phyloP scores from a whole-genome alignment of 2,888 invertebrate genomes.

The Zhuqinia jingwanae region DNA sequence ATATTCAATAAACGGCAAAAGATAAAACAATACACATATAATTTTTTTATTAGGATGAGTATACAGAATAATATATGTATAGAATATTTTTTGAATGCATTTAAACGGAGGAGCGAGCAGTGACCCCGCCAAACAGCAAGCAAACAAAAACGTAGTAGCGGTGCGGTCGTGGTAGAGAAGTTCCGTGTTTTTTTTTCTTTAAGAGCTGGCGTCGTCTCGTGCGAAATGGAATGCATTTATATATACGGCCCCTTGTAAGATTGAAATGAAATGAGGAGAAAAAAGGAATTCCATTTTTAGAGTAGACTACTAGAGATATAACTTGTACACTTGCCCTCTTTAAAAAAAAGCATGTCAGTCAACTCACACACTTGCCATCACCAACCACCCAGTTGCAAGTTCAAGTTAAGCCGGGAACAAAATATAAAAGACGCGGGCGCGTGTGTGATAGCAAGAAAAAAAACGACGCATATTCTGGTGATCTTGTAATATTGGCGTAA shows the following conservation, averaged over 20 bases:
- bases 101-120: not conserved
- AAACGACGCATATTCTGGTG: too few species aligned
- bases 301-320: not conserved
- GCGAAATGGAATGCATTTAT: not conserved
- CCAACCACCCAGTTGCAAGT: too few species aligned
- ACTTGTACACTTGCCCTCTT: not conserved
- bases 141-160: not conserved
- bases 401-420: not conserved
- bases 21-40: not conserved
- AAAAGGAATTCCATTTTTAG: not conserved
- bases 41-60: not conserved
- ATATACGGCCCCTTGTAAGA: not conserved
- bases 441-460: too few species aligned
- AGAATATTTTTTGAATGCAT: not conserved
- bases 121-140: not conserved
- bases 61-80: too few species aligned
- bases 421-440: not conserved
- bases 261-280: not conserved
- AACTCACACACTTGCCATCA: constrained; percentile 11
- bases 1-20: not conserved
- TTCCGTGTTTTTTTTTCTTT: not conserved
- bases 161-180: not conserved
- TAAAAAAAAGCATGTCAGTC: not conserved
- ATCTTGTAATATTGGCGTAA: not conserved
- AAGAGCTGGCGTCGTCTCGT: not conserved